Evolutionary conservation across 2,888 invertebrate genomes (phyloP).

Genomic region (Xanthia icteritia): DNA sequence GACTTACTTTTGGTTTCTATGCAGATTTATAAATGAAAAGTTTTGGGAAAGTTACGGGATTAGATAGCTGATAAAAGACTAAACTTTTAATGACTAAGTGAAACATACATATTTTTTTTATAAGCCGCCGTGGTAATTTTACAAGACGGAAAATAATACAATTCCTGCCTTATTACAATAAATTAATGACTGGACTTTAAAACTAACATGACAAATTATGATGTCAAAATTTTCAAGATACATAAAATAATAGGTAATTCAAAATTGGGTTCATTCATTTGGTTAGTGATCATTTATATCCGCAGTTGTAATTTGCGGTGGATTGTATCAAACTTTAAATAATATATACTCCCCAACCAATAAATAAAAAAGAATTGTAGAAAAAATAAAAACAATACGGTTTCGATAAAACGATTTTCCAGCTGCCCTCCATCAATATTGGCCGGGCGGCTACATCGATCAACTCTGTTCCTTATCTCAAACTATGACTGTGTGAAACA

Average conservation of each 20-base stretch:
- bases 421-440: constrained; percentile 37
- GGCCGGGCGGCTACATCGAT: constrained; percentile 48
- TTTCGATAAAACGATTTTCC: constrained; percentile 38
- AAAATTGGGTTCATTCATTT: no score
- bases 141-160: neutral
- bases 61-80: constrained; percentile 2
- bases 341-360: neutral
- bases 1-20: constrained; percentile 18
- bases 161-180: neutral
- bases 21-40: constrained; percentile 25
- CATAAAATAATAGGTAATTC: neutral
- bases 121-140: neutral
- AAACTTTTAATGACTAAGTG: neutral
- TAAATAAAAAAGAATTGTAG: constrained; percentile 6
- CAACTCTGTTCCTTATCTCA: constrained; percentile 52
- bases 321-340: no score
- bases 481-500: constrained; percentile 54
- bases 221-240: neutral
- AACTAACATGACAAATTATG: neutral
- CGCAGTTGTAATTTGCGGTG: no score
- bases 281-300: neutral
- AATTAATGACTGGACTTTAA: neutral
- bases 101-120: no score
- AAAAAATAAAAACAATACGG: constrained; percentile 33
- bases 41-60: constrained; percentile 5